Base-by-base conservation (phyloP, 2,113 vertebrate species). In the Scomber scombrus region DNA sequence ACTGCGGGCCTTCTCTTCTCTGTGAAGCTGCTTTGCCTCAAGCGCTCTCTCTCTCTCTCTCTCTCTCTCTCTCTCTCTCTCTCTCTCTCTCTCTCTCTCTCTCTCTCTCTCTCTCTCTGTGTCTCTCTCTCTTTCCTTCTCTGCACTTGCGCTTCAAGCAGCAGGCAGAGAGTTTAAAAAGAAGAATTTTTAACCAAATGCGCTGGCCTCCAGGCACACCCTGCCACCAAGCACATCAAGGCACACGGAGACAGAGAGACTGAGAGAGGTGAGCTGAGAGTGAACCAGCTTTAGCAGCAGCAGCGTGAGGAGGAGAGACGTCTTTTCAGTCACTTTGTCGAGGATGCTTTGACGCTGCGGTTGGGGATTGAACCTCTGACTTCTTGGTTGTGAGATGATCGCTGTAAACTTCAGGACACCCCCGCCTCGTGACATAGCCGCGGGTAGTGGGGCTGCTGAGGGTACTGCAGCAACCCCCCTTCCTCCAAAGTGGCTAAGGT, bases 21-120 rank as follows among this genome's bases (percentile, higher is more conserved):
- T 81, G 69, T 88, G 86, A 85, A 89, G 85, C 84, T 78, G 29
- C 83, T 81, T 76, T 11, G 81, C 86, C 90, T 74, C 65, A 2
- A 82, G 84, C 88, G 1, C 52, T 81, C 71, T 75, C 74, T 68
- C 23, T 78, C 71, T 67, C 51, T 55, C 81, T 46, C 75, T 51
- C 63, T 80, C 64, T 50, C 15, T 46, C 15, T 34, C 31, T 54
- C 23, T 60, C 57, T 63, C 34, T 43, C 21, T 62, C 19, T 40
- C 47, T 9, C 0, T 29, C 16, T 23, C 62, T 80, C 57, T 78
- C 73, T 80, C n/a, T n/a, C 52, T 81, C 71, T 75, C 74, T 68
- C 23, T 78, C 71, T 67, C 51, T 55, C 81, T 46, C 75, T 51
- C 63, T 80, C 64, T 50, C 15, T 46, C 15, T 34, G 23, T 54